Conservation (phyloP, 2,113 vertebrate genomes). For the Neofelis nebulosa region DNA sequence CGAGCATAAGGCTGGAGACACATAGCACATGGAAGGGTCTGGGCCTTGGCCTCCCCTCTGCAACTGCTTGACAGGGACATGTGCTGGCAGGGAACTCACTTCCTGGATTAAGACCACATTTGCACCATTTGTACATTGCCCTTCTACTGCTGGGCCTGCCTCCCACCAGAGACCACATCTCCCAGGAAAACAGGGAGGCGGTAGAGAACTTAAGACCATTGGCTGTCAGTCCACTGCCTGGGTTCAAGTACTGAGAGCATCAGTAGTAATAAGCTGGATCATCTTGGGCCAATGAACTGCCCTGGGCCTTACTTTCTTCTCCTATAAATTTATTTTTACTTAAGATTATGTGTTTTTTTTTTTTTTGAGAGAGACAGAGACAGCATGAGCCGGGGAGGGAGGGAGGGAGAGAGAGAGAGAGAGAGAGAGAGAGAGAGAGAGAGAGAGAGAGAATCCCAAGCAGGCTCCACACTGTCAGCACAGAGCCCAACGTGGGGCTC, state of each 20-base stretch:
- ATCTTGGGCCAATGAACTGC: neutral
- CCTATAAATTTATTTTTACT: neutral
- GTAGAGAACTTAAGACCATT: neutral
- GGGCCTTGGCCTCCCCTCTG: slow-evolving; percentile 35
- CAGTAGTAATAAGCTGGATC: neutral
- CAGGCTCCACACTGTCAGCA: too few species aligned
- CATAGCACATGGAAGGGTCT: neutral
- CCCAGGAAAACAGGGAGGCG: neutral
- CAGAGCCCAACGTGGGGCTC: too few species aligned
- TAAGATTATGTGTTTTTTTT: too few species aligned
- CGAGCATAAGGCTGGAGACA: slow-evolving; percentile 57
- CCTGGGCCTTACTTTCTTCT: neutral
- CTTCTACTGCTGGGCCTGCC: neutral
- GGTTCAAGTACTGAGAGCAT: neutral
- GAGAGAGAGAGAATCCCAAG: too few species aligned
- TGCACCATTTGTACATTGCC: neutral
- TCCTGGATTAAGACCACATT: neutral
- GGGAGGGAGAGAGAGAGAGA: too few species aligned
- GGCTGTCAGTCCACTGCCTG: neutral
- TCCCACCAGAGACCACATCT: neutral
- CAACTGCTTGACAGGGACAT: neutral
- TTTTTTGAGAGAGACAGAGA: too few species aligned
- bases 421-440: too few species aligned
- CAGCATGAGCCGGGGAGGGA: too few species aligned
- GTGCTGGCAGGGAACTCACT: neutral